Evolutionary conservation across 2,797 vertebrate species (phyloP).

Genomic region (Coccyzus lansbergi): DNA sequence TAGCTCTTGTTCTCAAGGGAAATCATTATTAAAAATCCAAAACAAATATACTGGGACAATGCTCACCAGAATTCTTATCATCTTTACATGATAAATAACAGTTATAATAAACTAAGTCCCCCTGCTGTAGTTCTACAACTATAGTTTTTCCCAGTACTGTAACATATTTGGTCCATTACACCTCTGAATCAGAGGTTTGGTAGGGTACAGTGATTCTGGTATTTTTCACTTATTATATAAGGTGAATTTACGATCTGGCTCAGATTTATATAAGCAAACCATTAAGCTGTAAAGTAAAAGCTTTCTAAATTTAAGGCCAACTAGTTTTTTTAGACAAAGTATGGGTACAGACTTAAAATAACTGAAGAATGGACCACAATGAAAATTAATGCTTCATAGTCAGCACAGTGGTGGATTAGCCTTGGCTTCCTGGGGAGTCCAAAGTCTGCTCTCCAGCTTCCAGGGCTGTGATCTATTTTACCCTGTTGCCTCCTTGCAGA

Average conservation of each 20-base stretch:
- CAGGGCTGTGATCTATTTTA: not conserved
- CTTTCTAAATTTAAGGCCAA: not conserved
- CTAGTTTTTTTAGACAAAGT: not conserved
- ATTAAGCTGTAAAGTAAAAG: not conserved
- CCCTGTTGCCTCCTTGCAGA: not conserved
- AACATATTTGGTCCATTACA: not conserved
- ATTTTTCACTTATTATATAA: not conserved
- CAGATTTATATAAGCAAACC: not conserved
- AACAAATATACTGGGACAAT: not conserved
- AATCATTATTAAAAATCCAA: not conserved
- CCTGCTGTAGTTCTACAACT: not conserved
- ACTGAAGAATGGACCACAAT: not conserved
- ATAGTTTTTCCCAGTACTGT: not conserved
- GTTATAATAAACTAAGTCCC: not conserved
- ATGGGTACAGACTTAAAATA: not conserved
- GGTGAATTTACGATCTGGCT: not conserved
- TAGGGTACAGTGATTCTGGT: rapidly evolving
- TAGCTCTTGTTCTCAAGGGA: not conserved
- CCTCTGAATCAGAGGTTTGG: not conserved
- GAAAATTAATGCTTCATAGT: not conserved
- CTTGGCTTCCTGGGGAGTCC: not conserved
- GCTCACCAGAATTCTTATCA: not conserved
- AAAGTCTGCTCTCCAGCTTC: not conserved
- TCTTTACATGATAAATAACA: not conserved
- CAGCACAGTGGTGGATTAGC: not conserved